Percentiles rank a stretch among this genome's conserved stretches.
phyloP scores from a whole-genome alignment of 2,113 vertebrate genomes.

The Pan paniscus region DNA sequence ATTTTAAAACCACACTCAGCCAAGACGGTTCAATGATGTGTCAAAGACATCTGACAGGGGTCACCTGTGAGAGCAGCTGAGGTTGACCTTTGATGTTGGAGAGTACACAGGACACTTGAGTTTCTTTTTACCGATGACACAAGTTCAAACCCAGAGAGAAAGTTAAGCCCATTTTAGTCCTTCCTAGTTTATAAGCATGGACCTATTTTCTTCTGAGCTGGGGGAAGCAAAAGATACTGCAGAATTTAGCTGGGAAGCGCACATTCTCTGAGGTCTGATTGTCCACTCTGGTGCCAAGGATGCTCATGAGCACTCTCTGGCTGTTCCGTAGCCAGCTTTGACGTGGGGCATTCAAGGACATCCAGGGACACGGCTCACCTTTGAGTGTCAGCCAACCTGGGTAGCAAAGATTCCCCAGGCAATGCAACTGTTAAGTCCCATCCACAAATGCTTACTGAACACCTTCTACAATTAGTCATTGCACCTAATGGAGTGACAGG shows the following conservation, averaged over 20 bases:
- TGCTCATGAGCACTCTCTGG: neutral
- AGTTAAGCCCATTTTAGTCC: neutral
- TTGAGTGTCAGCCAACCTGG: neutral
- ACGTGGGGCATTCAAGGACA: neutral
- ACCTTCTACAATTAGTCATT: neutral
- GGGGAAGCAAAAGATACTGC: neutral
- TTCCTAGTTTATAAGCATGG: neutral
- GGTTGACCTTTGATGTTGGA: neutral
- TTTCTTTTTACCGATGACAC: neutral
- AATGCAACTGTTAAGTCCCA: neutral
- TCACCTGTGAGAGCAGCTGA: neutral
- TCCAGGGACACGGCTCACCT: neutral
- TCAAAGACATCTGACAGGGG: accelerated
- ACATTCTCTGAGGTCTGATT: neutral
- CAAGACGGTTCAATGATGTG: neutral
- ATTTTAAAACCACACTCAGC: neutral
- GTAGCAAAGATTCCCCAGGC: neutral
- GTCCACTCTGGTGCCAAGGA: neutral
- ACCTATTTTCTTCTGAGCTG: neutral
- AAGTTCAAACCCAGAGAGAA: neutral
- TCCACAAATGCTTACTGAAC: neutral
- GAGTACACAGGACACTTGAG: neutral
- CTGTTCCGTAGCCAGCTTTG: neutral
- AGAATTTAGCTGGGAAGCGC: neutral
- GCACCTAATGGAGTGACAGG: neutral